Base-by-base conservation (phyloP, 2,113 vertebrate species). In the Glaucidium brasilianum region DNA sequence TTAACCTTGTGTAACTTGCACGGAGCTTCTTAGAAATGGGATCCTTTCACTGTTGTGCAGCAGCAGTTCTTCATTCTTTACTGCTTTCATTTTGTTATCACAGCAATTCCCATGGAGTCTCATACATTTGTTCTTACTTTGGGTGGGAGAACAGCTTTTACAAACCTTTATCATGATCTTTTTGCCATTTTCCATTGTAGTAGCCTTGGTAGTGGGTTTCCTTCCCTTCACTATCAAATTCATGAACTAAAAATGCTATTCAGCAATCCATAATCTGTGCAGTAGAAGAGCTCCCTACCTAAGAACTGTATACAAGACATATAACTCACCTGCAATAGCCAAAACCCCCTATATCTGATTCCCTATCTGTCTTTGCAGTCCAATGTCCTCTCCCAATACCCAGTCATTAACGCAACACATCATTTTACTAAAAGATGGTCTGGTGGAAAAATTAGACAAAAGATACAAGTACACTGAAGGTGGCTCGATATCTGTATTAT, bases 121-220 rank as follows among this genome's bases (percentile, higher is more conserved):
- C 85, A 83, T 4, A 74, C 16, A 64, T 75, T 75, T 92, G 76
- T 78, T 94, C 88, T 79, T 53, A 45, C 55, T 83, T 76, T 91
- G 60, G 85, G 81, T 4, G 20, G 67, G 63, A 41, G 55, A 91
- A 95, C 66, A 71, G 62, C 50, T 76, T 93, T 85, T 81, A 71
- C 60, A 92, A 95, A 92, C 49, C 60, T 95, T 90, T 67, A 95
- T 85, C 67, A 58, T 60, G 86, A 64, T 56, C 49, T 45, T 73
- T 96, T 83, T 96, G 77, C 80, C 35, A 30, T 81, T 97, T 96
- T 88, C 88, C 62, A 74, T 34, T 79, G 52, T 85, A 90, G 75
- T 29, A 92, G 75, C 50, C 52, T 10, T 47, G 66, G 77, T 25
- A 92, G 75, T 60, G 53, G 29, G 43, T 91, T 89, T 60, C 64